phyloP scores from a whole-genome alignment of 2,113 vertebrate genomes.

The Hirundichthys speculiger region DNA sequence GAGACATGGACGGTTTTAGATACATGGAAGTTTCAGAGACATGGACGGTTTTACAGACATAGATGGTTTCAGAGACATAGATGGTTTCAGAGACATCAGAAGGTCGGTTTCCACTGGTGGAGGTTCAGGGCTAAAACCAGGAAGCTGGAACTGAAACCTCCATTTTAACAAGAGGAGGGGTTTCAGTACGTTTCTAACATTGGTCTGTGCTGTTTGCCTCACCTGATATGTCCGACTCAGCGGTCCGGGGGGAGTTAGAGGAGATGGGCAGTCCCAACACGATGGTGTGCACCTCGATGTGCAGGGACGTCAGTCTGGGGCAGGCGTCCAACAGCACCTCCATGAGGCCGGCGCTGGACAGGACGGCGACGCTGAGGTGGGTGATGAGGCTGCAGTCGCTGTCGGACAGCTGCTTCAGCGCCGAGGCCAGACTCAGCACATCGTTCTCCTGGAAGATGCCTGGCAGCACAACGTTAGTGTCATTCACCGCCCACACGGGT shows the following conservation, averaged over 20 bases:
- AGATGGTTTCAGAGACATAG: no score
- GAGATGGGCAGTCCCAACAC: background rate
- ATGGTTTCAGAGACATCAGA: no score
- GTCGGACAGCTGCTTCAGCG: constrained; percentile 34
- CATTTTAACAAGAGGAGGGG: no score
- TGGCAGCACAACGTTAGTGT: constrained; percentile 14
- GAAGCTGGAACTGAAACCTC: no score
- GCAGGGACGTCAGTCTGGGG: constrained; percentile 14
- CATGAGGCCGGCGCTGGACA: constrained; percentile 10
- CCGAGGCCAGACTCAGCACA: constrained; percentile 23
- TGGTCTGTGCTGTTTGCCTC: background rate
- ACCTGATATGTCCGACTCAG: constrained; percentile 26
- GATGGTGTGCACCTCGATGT: constrained; percentile 29
- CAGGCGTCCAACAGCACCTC: constrained; percentile 35
- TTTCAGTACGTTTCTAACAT: no score
- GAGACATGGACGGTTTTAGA: no score
- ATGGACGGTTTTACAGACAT: no score
- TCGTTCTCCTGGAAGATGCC: constrained; percentile 10
- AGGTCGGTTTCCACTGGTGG: no score
- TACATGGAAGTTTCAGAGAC: no score
- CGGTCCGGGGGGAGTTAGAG: background rate
- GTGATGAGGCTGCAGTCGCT: constrained; percentile 26
- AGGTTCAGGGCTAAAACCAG: no score
- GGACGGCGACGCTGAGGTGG: constrained; percentile 21
- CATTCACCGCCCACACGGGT: no score